Evolutionary conservation across 2,113 vertebrate species (phyloP), one percentile per base, ranked within the genome.

Genomic region (Holacanthus passer): DNA sequence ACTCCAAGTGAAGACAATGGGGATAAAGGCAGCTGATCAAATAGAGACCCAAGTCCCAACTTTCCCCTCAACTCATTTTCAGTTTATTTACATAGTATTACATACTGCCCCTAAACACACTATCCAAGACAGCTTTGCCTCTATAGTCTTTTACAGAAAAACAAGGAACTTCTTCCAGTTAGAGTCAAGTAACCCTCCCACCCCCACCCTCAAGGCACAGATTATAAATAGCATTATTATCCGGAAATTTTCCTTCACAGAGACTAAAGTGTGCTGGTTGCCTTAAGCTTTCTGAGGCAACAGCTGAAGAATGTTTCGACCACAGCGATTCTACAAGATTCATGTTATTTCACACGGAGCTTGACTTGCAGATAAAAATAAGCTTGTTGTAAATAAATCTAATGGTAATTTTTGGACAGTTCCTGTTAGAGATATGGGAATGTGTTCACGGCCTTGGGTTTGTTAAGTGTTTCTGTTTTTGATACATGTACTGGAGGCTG

Each of bases 171-270:
- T 80, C 59, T 80, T 74, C 56, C 66, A 83, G 67, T 89, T 70
- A 19, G 6, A 81, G 43, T 81, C 72, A 78, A 87, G 65, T 77
- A 67, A 9, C n/a, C 39, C 29, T 31, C 16, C 71, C n/a, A n/a
- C n/a, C n/a, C n/a, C n/a, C 39, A 17, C 37, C 16, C 71, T 20
- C 7, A n/a, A 48, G 83, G 81, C 56, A 3, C 79, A 64, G 63
- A 83, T 89, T 91, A 91, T 86, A 92, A 91, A 92, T 88, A 88
- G 82, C 60, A 58, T 84, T 88, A 89, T 87, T 83, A 85, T 79
- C 79, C 50, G 37, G 77, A 93, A 89, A 77, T 81, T 35, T 79
- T 78, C 53, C 59, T 81, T 85, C 74, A 65, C 62, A 65, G 45
- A 60, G 82, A 80, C 66, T 32, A 27, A 19, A 67, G 79, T 12